Evolutionary conservation across 2,888 invertebrate genomes (phyloP).

Genomic region (Drosophila buzzatii): DNA sequence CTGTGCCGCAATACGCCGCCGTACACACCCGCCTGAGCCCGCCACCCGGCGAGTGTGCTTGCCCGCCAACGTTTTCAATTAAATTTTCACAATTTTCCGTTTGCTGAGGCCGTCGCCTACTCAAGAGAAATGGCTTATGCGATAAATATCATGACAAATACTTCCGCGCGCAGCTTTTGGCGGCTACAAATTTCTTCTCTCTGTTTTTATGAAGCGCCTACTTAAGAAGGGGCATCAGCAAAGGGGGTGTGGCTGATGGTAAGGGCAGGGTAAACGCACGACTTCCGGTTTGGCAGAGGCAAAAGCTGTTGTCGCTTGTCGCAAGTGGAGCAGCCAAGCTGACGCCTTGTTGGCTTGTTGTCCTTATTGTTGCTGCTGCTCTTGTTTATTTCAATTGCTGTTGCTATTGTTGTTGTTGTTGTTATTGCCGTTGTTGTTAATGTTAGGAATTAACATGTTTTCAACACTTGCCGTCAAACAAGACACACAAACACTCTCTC

Average conservation of each 20-base stretch:
- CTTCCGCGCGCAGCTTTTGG: slow-evolving; percentile 60
- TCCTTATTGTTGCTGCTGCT: slow-evolving; percentile 8
- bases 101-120: slow-evolving; percentile 42
- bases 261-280: slow-evolving; percentile 10
- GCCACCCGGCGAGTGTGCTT: slow-evolving; percentile 31
- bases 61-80: slow-evolving; percentile 66
- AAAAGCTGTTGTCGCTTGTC: slow-evolving; percentile 43
- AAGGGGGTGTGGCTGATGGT: not conserved
- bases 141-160: slow-evolving; percentile 78
- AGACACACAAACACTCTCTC: slow-evolving; percentile 14
- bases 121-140: slow-evolving; percentile 64
- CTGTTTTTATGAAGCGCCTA: slow-evolving; percentile 32
- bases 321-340: slow-evolving; percentile 55
- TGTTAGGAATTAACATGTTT: slow-evolving; percentile 79
- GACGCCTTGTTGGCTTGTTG: slow-evolving; percentile 34
- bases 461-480: slow-evolving; percentile 70
- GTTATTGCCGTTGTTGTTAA: slow-evolving; percentile 54
- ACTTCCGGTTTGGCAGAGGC: slow-evolving; percentile 68
- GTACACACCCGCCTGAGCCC: not conserved
- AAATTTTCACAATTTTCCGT: slow-evolving; percentile 76
- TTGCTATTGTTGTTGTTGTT: slow-evolving; percentile 21
- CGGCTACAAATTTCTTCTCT: slow-evolving; percentile 16
- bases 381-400: slow-evolving; percentile 19
- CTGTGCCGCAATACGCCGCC: slow-evolving; percentile 7
- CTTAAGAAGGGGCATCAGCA: slow-evolving; percentile 14